Evolutionary conservation across 2,888 invertebrate species (phyloP).

Genomic region (Leucoma salicis): DNA sequence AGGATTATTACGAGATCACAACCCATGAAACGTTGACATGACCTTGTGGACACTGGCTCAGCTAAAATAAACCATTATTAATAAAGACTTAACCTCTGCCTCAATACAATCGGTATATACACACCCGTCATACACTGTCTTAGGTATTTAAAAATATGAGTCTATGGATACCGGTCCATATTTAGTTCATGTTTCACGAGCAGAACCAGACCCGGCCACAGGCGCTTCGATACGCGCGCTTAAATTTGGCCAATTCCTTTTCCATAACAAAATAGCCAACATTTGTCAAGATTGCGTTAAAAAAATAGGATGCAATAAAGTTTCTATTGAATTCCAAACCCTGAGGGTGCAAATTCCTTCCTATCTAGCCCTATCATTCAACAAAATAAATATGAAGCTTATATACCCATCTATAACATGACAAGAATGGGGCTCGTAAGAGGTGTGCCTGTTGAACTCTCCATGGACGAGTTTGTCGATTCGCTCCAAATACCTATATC

Average conservation of each 20-base stretch:
- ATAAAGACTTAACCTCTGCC: neutral
- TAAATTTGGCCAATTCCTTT: neutral
- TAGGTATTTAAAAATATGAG: neutral
- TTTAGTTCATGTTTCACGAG: slow-evolving; percentile 7
- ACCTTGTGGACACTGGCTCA: neutral
- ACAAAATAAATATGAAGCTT: neutral
- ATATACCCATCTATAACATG: neutral
- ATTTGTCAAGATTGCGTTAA: slow-evolving; percentile 13
- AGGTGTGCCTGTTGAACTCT: slow-evolving; percentile 4
- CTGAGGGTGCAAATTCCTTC: no score
- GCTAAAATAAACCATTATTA: neutral
- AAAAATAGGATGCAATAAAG: slow-evolving; percentile 12
- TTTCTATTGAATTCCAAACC: neutral
- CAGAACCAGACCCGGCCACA: neutral
- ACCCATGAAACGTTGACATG: neutral
- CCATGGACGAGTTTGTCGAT: slow-evolving; percentile 8
- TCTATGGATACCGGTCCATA: neutral
- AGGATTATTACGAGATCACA: neutral
- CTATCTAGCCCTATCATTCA: no score
- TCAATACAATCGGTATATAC: neutral
- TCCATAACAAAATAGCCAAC: slow-evolving; percentile 5
- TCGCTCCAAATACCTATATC: neutral
- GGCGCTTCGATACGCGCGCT: neutral
- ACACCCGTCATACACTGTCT: neutral
- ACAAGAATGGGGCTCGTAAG: slow-evolving; percentile 7